phyloP scores from a whole-genome alignment of 2,888 invertebrate species.

The Xylota segnis region DNA sequence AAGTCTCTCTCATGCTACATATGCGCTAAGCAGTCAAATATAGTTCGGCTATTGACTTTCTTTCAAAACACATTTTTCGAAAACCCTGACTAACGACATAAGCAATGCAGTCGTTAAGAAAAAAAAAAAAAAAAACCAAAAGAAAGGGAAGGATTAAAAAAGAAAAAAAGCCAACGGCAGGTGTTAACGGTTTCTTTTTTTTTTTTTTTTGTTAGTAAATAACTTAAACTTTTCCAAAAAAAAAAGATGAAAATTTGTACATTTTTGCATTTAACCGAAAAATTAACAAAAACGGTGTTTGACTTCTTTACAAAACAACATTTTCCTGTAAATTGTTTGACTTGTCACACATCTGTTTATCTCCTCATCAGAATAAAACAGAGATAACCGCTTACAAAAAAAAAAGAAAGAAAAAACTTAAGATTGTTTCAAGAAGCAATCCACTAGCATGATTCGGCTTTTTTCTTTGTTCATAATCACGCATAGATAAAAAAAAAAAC shows the following conservation, averaged over 20 bases:
- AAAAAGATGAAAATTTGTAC: slow-evolving; percentile 6
- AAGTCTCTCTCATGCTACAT: slow-evolving; percentile 17
- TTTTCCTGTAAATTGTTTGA: slow-evolving; percentile 40
- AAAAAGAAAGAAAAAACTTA: slow-evolving; percentile 10
- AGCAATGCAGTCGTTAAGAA: slow-evolving; percentile 22
- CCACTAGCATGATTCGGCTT: slow-evolving; percentile 70
- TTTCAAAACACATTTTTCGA: slow-evolving; percentile 41
- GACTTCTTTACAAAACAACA: slow-evolving; percentile 39
- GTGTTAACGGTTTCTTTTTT: slow-evolving; percentile 76
- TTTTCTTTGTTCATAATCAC: slow-evolving; percentile 68
- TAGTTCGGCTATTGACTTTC: slow-evolving; percentile 37
- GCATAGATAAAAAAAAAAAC: slow-evolving; percentile 40
- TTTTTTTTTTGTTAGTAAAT: slow-evolving; percentile 72
- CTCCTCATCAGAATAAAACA: slow-evolving; percentile 54
- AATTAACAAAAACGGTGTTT: slow-evolving; percentile 61
- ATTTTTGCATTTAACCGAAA: slow-evolving; percentile 54
- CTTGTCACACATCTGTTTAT: slow-evolving; percentile 44
- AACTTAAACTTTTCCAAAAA: slow-evolving; percentile 12
- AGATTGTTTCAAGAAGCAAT: slow-evolving; percentile 27
- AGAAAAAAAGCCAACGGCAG: slow-evolving; percentile 82
- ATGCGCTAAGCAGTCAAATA: slow-evolving; percentile 37
- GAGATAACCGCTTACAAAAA: slow-evolving; percentile 25
- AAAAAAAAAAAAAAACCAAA: slow-evolving; percentile 41
- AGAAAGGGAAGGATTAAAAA: slow-evolving; percentile 41
- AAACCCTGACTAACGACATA: slow-evolving; percentile 26